A percentile compares a stretch with the other conserved stretches of the same genome.
Conservation (phyloP, 2,113 vertebrate genomes). For the Redunca redunca region DNA sequence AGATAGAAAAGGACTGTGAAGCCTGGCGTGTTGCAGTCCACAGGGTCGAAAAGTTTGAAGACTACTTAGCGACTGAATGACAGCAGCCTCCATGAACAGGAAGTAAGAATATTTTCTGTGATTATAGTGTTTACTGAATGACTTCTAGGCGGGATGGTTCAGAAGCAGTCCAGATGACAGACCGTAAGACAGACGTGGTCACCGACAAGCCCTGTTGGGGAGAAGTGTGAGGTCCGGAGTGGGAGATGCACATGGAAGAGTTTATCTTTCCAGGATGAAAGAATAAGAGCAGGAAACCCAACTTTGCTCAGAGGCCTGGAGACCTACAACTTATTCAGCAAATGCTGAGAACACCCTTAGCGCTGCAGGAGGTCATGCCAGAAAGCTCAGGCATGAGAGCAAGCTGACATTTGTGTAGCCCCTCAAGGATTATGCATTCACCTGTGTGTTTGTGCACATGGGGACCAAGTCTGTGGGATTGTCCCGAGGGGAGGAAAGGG, state of each 20-base stretch:
- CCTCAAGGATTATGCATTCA: no score
- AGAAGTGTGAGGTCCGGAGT: background rate
- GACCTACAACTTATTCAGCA: background rate
- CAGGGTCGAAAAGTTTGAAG: background rate
- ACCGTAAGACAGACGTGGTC: background rate
- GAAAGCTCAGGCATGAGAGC: background rate
- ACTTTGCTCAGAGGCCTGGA: background rate
- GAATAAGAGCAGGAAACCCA: background rate
- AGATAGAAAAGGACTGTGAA: background rate
- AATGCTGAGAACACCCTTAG: background rate
- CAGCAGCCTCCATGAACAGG: background rate
- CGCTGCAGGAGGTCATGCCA: constrained; percentile 20
- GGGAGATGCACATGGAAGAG: background rate
- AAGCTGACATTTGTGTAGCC: background rate
- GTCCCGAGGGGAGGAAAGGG: background rate
- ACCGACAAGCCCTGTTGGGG: background rate
- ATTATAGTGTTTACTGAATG: background rate
- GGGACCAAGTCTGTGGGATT: background rate
- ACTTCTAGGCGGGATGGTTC: background rate
- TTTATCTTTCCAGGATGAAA: background rate
- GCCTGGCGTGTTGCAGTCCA: background rate
- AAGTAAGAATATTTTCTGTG: background rate
- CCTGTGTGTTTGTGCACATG: background rate
- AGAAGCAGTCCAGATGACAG: background rate
- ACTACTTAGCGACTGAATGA: background rate